Evolutionary conservation across 2,888 invertebrate species (phyloP).

Genomic region (Caenorhabditis panamensis): DNA sequence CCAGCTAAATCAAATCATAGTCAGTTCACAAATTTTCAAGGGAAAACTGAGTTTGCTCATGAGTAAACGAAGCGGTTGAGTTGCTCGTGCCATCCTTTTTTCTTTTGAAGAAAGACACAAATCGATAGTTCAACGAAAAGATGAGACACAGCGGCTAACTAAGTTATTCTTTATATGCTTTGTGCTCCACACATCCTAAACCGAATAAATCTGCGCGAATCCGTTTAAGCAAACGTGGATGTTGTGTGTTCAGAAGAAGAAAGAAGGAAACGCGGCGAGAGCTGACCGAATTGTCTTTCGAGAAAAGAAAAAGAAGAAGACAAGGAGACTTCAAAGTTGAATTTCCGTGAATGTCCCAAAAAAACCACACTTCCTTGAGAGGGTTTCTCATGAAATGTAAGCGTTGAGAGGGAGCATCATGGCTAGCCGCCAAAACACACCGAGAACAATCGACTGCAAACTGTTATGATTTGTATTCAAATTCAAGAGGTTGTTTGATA

Average conservation of each 20-base stretch:
- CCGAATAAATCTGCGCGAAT: slow-evolving; percentile 58
- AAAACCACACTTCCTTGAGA: slow-evolving; percentile 21
- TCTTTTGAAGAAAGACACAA: not conserved
- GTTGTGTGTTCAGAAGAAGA: slow-evolving; percentile 51
- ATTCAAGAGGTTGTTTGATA: slow-evolving; percentile 50
- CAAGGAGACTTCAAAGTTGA: slow-evolving; percentile 27
- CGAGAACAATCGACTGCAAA: slow-evolving; percentile 32
- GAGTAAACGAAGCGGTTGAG: slow-evolving; percentile 7
- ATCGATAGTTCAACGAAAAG: slow-evolving; percentile 55
- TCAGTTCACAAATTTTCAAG: slow-evolving; percentile 31
- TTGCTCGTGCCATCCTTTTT: not conserved
- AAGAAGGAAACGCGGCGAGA: slow-evolving; percentile 32
- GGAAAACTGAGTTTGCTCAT: slow-evolving; percentile 37
- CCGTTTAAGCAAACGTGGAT: slow-evolving; percentile 58
- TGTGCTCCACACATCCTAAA: slow-evolving; percentile 64
- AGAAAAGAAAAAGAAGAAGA: slow-evolving; percentile 18
- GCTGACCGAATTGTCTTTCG: slow-evolving; percentile 55
- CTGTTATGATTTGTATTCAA: slow-evolving; percentile 23
- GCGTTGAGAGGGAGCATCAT: not conserved
- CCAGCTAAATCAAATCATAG: slow-evolving; percentile 42
- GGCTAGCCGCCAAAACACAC: slow-evolving; percentile 23
- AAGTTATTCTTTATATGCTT: slow-evolving; percentile 66
- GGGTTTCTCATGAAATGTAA: no score
- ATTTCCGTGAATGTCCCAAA: slow-evolving; percentile 33
- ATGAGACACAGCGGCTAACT: slow-evolving; percentile 53